A percentile compares a stretch with the other conserved stretches of the same genome.
Conservation (phyloP, 2,113 vertebrate species). For the Callaeas wilsoni region DNA sequence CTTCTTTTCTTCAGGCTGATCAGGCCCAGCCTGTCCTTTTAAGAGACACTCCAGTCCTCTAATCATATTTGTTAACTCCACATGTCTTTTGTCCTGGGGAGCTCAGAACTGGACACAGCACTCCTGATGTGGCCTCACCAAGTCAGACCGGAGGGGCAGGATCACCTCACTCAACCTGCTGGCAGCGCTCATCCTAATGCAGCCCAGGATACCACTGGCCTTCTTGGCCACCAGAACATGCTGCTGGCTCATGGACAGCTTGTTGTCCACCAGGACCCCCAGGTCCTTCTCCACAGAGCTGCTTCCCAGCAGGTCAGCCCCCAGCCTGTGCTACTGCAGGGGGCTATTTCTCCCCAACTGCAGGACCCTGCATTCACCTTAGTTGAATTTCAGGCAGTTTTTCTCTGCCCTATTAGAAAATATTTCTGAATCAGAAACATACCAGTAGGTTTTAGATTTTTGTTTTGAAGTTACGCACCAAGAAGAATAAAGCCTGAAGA, state of each 20-base stretch:
- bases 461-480: not conserved
- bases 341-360: accelerated
- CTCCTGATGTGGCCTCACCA: not conserved
- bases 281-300: not conserved
- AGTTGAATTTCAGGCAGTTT: not conserved
- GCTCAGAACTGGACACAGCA: not conserved
- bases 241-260: not conserved
- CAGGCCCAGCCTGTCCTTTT: too few relatives aligned
- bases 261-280: not conserved
- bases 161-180: not conserved
- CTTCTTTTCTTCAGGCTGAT: not conserved
- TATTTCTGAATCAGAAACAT: not conserved
- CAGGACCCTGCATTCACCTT: accelerated
- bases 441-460: not conserved
- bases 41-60: not conserved
- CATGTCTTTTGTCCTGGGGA: not conserved
- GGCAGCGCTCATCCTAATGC: not conserved
- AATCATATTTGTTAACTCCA: not conserved
- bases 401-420: not conserved
- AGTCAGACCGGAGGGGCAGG: not conserved
- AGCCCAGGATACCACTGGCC: accelerated
- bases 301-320: accelerated
- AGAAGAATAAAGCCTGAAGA: not conserved
- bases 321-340: not conserved
- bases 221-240: not conserved